phyloP scores from a whole-genome alignment of 2,797 vertebrate genomes.

The Bufotes viridis region DNA sequence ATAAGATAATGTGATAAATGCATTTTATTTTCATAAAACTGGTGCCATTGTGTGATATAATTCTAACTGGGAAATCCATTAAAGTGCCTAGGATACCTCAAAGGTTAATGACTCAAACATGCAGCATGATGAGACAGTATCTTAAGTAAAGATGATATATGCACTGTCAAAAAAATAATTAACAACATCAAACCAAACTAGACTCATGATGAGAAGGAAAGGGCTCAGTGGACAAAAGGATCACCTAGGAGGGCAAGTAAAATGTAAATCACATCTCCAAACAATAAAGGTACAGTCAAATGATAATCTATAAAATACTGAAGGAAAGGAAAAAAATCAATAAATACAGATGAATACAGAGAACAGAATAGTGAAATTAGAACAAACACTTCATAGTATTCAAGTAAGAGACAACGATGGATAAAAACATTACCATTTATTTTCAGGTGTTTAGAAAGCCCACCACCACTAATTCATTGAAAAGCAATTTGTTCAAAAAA shows the following conservation, averaged over 20 bases:
- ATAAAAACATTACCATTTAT: conserved; percentile 12
- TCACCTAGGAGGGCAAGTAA: background rate
- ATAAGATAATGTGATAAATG: conserved; percentile 37
- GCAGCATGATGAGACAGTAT: conserved; percentile 7
- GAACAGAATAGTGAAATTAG: conserved; percentile 28
- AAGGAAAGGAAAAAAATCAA: conserved; percentile 32
- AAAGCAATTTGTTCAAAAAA: background rate
- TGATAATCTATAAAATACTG: conserved; percentile 2
- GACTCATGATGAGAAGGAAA: background rate
- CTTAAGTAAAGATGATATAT: conserved; percentile 15
- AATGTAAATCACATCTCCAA: background rate
- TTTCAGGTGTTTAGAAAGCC: background rate
- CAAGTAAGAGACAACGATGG: conserved; percentile 5
- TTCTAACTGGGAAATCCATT: conserved; percentile 34
- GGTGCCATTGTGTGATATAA: conserved; percentile 20
- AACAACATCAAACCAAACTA: background rate
- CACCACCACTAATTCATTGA: background rate
- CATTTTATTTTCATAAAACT: conserved; percentile 13
- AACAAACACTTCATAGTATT: background rate
- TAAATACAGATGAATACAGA: conserved; percentile 21
- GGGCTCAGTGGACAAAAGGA: background rate
- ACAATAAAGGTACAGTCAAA: conserved; percentile 20
- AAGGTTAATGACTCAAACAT: conserved; percentile 39
- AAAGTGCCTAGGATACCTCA: background rate
- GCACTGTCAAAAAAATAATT: conserved; percentile 31